Conservation (phyloP, 2,888 invertebrate genomes). For the Caenorhabditis zanzibari region DNA sequence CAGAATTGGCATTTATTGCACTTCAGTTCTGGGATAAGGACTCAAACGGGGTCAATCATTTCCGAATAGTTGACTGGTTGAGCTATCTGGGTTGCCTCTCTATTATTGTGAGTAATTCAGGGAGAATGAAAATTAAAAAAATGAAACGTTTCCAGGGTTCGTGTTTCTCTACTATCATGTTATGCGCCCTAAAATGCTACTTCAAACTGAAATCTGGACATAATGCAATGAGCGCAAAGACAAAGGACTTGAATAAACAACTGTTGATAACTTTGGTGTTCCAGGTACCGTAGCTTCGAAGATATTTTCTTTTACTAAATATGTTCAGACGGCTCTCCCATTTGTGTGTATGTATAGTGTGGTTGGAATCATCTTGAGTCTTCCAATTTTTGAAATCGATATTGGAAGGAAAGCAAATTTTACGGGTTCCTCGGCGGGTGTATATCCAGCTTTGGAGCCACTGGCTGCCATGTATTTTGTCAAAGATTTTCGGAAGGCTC, state of each 20-base stretch:
- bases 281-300: background rate
- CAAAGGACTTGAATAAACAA: conserved; percentile 6
- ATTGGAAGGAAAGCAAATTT: conserved; percentile 7
- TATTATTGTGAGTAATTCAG: conserved; percentile 7
- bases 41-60: background rate
- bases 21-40: conserved; percentile 9
- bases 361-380: conserved; percentile 12
- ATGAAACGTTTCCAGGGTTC: background rate
- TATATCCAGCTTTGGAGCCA: conserved; percentile 27
- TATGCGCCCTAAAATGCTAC: conserved; percentile 1
- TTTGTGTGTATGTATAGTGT: conserved; percentile 18
- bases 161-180: conserved; percentile 11
- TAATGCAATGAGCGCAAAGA: conserved; percentile 8
- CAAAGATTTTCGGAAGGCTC: conserved; percentile 8
- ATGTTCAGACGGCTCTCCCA: conserved; percentile 19
- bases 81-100: background rate
- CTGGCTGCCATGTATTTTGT: conserved; percentile 23
- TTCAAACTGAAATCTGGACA: background rate
- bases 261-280: conserved; percentile 6
- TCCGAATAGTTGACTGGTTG: background rate
- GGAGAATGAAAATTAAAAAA: too few relatives aligned
- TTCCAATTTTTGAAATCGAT: conserved; percentile 23
- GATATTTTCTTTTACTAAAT: background rate
- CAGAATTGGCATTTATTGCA: background rate
- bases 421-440: background rate